Evolutionary conservation across 2,113 vertebrate genomes (phyloP).

Genomic region (Serinus canaria): DNA sequence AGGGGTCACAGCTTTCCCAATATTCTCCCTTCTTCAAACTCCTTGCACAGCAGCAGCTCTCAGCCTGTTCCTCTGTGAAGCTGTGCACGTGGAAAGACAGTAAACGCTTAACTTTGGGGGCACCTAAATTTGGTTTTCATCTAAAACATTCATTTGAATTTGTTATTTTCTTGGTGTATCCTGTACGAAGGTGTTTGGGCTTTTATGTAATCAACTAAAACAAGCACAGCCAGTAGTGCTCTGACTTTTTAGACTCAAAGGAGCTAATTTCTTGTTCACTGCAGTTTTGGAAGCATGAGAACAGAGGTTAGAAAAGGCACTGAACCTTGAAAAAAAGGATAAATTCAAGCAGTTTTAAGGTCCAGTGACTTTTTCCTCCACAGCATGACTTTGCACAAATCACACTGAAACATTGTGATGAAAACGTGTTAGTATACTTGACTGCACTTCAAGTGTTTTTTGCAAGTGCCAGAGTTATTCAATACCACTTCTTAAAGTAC

Average conservation of each 20-base stretch:
- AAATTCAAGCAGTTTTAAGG: constrained; percentile 31
- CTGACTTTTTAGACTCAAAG: not conserved
- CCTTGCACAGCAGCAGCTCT: not conserved
- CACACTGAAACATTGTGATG: not conserved
- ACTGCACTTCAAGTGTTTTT: not conserved
- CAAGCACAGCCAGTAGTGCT: rapidly evolving
- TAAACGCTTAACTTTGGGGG: not conserved
- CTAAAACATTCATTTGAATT: not conserved
- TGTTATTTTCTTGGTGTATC: not conserved
- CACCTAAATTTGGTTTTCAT: not conserved
- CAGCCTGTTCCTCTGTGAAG: not conserved
- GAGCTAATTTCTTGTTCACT: not conserved
- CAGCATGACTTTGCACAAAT: constrained; percentile 48
- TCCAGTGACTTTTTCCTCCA: constrained; percentile 7
- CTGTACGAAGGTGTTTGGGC: not conserved
- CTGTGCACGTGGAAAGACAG: rapidly evolving
- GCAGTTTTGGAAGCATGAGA: not conserved
- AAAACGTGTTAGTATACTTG: not conserved
- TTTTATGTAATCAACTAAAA: not conserved
- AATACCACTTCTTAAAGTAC: not conserved
- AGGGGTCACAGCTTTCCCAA: not conserved
- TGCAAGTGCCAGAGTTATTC: not conserved
- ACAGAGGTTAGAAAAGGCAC: constrained; percentile 1
- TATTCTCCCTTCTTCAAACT: not conserved
- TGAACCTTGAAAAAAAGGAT: constrained; percentile 33